phyloP scores from a whole-genome alignment of 2,797 vertebrate genomes.

The Knipowitschia caucasica region DNA sequence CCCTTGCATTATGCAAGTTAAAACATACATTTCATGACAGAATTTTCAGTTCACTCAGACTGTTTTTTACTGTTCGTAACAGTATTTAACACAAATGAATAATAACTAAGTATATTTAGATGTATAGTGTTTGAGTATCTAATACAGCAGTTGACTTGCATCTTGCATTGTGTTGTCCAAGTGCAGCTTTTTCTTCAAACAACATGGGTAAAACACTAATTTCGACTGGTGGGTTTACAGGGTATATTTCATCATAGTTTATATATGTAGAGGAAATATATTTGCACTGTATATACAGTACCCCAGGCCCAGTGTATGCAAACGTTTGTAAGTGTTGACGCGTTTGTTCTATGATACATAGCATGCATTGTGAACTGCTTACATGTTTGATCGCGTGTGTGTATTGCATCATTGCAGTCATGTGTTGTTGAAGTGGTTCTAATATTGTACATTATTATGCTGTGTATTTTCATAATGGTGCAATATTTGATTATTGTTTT shows the following conservation, averaged over 20 bases:
- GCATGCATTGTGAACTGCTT: slow-evolving; percentile 68
- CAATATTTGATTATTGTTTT: slow-evolving; percentile 80
- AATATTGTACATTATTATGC: slow-evolving; percentile 70
- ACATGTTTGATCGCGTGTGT: slow-evolving; percentile 68
- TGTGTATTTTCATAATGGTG: slow-evolving; percentile 78
- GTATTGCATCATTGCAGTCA: slow-evolving; percentile 70
- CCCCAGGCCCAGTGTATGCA: slow-evolving; percentile 66
- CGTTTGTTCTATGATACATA: slow-evolving; percentile 67
- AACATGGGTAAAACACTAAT: slow-evolving; percentile 55
- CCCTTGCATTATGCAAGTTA: slow-evolving; percentile 55
- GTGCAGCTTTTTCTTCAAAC: slow-evolving; percentile 54
- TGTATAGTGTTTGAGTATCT: slow-evolving; percentile 48
- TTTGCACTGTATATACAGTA: slow-evolving; percentile 66
- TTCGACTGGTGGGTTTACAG: slow-evolving; percentile 74
- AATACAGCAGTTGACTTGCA: slow-evolving; percentile 70
- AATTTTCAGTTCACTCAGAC: slow-evolving; percentile 50
- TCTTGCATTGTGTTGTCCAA: slow-evolving; percentile 51
- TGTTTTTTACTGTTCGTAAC: slow-evolving; percentile 44
- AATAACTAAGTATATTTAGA: slow-evolving; percentile 49
- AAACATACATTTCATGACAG: slow-evolving; percentile 55
- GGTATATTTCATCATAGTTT: slow-evolving; percentile 65
- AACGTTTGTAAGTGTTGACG: slow-evolving; percentile 67
- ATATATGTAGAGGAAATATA: slow-evolving; percentile 46
- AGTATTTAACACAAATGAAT: slow-evolving; percentile 61
- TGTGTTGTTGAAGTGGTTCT: slow-evolving; percentile 61